Evolutionary conservation across 2,113 vertebrate species (phyloP), one percentile per base, ranked within the genome.

Genomic region (Sylvilagus bachmani): DNA sequence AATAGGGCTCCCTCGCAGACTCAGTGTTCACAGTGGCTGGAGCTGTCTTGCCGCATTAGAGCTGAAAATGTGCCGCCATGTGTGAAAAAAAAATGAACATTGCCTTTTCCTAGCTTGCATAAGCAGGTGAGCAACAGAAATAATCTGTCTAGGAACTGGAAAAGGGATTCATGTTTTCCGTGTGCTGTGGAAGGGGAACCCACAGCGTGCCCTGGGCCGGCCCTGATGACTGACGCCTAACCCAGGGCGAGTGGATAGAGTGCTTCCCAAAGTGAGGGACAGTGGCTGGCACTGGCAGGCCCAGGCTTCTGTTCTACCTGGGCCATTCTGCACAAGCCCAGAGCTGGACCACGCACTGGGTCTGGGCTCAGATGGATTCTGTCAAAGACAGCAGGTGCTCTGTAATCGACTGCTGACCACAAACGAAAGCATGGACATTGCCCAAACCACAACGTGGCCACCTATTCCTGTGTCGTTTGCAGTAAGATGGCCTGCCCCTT

Each of bases 41-140:
- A 69, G 1, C 10, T 66, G 33, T 73, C 24, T 69, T 31, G 71
- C 25, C 83, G n/a, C 12, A 12, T 29, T 62, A 94, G 53, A 64
- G 44, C 62, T 93, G 29, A n/a, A 66, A 89, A 88, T 5, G n/a
- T 55, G 25, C 2, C 8, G 31, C 27, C 49, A 25, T 64, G 12
- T 61, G 21, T 67, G 24, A 86, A 86, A 71, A 55, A 89, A 87
- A 88, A 49, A n/a, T 33, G 53, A 84, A 58, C n/a, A 91, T 89
- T n/a, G 58, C 24, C 31, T 24, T 73, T 82, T 36, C 27, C 53
- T 14, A 11, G 64, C 19, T 69, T 89, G 22, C 70, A 0, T 90
- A 91, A 82, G 81, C 88, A 89, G 71, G 24, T 31, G 22, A 93
- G 70, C 8, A 83, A 86, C 62, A 89, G 22, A 81, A 90, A 83